phyloP scores from a whole-genome alignment of 2,888 invertebrate genomes.

The Drosophila trichaetosa region DNA sequence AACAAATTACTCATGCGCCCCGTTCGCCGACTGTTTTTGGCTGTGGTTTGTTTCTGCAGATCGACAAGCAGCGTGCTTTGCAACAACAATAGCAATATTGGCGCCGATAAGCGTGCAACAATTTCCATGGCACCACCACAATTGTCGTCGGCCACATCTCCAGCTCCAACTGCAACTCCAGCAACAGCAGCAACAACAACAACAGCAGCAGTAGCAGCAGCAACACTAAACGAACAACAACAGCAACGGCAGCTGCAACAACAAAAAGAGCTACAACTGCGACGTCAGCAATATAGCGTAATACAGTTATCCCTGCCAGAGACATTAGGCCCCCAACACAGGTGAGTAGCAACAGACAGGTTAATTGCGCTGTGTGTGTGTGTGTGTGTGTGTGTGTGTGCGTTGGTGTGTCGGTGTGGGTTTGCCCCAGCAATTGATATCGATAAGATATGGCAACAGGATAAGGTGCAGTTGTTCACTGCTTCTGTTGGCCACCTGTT shows the following conservation, averaged over 20 bases:
- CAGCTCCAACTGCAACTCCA: conserved; percentile 47
- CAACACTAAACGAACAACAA: conserved; percentile 48
- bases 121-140: conserved; percentile 84
- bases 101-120: conserved; percentile 60
- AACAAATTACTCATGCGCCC: conserved; percentile 44
- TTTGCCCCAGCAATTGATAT: conserved; percentile 34
- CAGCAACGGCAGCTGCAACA: conserved; percentile 37
- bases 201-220: conserved; percentile 30
- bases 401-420: conserved; percentile 2
- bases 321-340: conserved; percentile 34
- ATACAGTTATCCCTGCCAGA: conserved; percentile 57
- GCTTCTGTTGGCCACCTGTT: conserved; percentile 47
- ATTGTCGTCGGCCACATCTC: conserved; percentile 73
- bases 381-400: conserved; percentile 10
- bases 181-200: conserved; percentile 18
- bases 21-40: conserved; percentile 16
- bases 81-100: conserved; percentile 21
- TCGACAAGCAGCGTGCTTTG: conserved; percentile 82
- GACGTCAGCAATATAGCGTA: conserved; percentile 43
- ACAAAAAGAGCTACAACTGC: conserved; percentile 25
- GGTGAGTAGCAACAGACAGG: conserved; percentile 31
- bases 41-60: conserved; percentile 67
- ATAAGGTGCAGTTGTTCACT: conserved; percentile 33
- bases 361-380: conserved; percentile 20
- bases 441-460: conserved; percentile 45